Base-by-base conservation (phyloP, 2,113 vertebrate genomes). In the Eira barbara region DNA sequence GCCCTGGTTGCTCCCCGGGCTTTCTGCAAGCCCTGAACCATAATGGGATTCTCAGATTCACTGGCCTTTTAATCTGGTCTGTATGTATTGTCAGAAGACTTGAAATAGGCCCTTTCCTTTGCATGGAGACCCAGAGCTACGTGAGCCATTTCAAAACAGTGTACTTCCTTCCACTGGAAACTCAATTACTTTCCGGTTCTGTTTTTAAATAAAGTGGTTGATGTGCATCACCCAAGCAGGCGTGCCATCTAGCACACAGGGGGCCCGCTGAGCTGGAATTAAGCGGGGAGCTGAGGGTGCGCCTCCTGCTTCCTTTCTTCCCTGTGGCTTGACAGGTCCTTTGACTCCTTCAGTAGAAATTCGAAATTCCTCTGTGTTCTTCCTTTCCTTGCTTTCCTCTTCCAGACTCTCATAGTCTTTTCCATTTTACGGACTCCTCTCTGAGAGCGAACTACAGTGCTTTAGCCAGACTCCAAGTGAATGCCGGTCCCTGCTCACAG, bases 131-230 rank as follows among this genome's bases (percentile, higher is more conserved):
- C 79, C 63, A 11, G 1, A 67, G 76, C 69, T 57, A 4, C 7
- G 1, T 7, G 73, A 49, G 14, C 57, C 80, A 8, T 61, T 34
- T 89, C n/a, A 47, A 74, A 80, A 69, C 20, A 31, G 12, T 15
- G 11, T 31, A 1, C 71, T 92, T 47, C 67, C 79, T 76, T 90
- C 63, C 0, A 4, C 76, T 27, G 25, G 27, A 49, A 82, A 78
- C 34, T 45, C 57, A 83, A 1, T 78, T n/a, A 57, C 34, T 34
- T 52, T 74, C 84, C 15, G 21, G 47, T 36, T 97, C 65, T 93
- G 29, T 81, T 71, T 84, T 86, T 71, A 63, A 47, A n/a, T 90
- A 14, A 93, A 87, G 55, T 7, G 21, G 27, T 73, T 25, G 89
- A 73, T 79, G 34, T 23, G 36, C 91, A 63, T 88, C 47, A 83